A percentile compares a stretch with the other conserved stretches of the same genome.
These are phyloP conservation scores for Aythya baeri DNA, from an alignment of 2,113 vertebrate genomes.

Conservation along the genomic window DNA sequence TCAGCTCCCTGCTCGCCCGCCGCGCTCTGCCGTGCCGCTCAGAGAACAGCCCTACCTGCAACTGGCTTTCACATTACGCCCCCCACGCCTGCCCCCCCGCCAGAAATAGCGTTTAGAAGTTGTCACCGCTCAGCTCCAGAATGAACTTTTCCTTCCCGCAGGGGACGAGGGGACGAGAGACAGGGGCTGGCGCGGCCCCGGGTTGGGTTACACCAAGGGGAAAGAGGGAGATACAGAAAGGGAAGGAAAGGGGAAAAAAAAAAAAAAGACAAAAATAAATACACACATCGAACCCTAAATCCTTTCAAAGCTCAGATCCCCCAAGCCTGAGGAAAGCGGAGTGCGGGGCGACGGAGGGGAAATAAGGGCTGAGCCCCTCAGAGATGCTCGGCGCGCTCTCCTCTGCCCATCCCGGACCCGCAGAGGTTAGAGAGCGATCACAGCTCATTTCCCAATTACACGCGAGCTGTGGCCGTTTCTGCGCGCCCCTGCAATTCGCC, in stretches of 20 bases:
- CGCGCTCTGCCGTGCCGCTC: not conserved
- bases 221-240: not conserved
- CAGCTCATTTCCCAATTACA: not conserved
- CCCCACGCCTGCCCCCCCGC: rapidly evolving
- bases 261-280: rapidly evolving
- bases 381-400: not conserved
- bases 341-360: rapidly evolving
- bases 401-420: not conserved
- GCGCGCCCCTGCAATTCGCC: not conserved
- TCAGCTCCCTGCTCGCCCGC: not conserved
- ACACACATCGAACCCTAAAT: not conserved
- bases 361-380: not conserved
- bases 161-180: not conserved
- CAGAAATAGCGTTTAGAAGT: not conserved
- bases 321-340: not conserved
- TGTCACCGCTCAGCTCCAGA: not conserved
- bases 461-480: not conserved
- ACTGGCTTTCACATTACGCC: rapidly evolving
- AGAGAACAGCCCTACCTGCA: not conserved
- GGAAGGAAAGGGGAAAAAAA: rapidly evolving
- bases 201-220: not conserved
- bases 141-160: not conserved
- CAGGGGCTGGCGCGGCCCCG: rapidly evolving
- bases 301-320: not conserved
- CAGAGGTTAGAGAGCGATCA: not conserved